A percentile compares a stretch with the other conserved stretches of the same genome.
Conservation (phyloP, 2,113 vertebrate genomes). For the Calonectris borealis region DNA sequence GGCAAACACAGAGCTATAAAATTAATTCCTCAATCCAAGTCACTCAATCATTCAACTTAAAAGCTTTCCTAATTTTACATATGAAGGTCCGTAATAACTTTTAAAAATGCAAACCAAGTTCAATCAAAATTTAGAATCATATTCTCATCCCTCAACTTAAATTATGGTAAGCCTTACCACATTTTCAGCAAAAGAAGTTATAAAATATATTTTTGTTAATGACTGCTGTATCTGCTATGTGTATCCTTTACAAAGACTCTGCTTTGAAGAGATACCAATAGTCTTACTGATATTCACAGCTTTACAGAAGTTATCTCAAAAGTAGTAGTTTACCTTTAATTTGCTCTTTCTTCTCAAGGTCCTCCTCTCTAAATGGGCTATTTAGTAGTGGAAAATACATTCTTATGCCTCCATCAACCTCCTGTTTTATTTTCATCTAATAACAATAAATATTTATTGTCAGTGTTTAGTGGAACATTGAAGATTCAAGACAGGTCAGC, state of each 20-base stretch:
- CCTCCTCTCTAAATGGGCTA: neutral
- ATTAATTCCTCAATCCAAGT: neutral
- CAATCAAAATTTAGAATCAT: neutral
- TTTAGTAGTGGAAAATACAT: neutral
- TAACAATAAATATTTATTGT: neutral
- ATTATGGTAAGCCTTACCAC: neutral
- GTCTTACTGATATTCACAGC: neutral
- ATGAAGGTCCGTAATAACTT: neutral
- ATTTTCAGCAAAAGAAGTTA: neutral
- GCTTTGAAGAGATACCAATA: neutral
- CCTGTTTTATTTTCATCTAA: neutral
- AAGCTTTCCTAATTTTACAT: neutral
- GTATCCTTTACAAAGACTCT: neutral
- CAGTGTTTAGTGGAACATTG: neutral
- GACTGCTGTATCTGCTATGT: neutral
- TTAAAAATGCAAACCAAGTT: neutral
- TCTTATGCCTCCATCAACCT: neutral
- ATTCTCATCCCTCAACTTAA: neutral
- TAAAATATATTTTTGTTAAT: neutral
- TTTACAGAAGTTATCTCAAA: neutral
- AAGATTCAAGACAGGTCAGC: neutral
- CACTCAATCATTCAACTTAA: neutral
- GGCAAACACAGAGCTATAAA: neutral
- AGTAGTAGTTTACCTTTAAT: neutral
- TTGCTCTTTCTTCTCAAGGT: neutral